phyloP scores from a whole-genome alignment of 2,888 invertebrate genomes.

The Dynastes tityus region DNA sequence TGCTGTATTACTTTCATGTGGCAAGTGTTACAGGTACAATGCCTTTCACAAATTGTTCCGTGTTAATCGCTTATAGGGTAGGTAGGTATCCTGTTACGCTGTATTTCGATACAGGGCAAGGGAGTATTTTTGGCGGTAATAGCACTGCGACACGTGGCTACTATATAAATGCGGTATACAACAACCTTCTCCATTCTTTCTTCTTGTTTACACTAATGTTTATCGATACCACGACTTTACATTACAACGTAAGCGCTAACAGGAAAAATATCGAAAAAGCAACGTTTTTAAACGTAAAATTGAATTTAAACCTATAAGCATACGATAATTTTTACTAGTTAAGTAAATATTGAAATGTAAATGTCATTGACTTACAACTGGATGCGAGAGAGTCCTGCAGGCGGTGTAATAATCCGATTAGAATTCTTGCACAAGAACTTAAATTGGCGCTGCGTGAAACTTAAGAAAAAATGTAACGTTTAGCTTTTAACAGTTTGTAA shows the following conservation, averaged over 20 bases:
- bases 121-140: conserved; percentile 27
- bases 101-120: neutral
- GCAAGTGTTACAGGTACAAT: neutral
- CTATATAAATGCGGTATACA: neutral
- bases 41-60: neutral
- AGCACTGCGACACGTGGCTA: conserved; percentile 33
- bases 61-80: neutral
- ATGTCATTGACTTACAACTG: conserved; percentile 20
- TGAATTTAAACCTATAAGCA: neutral
- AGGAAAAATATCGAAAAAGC: conserved; percentile 3
- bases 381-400: conserved; percentile 4
- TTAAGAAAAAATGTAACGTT: neutral
- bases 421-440: conserved; percentile 31
- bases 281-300: conserved; percentile 26
- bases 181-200: conserved; percentile 20
- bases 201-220: conserved; percentile 30
- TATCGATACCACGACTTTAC: conserved; percentile 6
- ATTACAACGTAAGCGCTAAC: neutral
- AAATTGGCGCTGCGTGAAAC: conserved; percentile 8
- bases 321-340: conserved; percentile 9
- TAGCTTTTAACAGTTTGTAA: conserved; percentile 42
- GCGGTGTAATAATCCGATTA: conserved; percentile 27
- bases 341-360: conserved; percentile 26
- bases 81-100: neutral
- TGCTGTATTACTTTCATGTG: neutral